Base-by-base conservation (phyloP, 2,113 vertebrate species). In the Semicossyphus pulcher region DNA sequence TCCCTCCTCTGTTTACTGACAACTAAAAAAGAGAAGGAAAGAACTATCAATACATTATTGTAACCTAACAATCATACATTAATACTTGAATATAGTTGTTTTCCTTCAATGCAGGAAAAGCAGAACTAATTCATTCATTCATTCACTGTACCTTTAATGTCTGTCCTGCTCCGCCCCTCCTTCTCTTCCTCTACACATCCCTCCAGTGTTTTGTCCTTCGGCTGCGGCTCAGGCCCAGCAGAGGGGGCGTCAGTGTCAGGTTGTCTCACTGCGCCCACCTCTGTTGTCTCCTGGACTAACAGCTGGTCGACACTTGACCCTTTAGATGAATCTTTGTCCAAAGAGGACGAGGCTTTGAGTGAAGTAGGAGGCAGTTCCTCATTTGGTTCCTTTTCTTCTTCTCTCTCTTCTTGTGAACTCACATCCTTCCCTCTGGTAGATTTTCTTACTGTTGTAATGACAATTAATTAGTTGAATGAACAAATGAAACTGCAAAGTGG, bases 1-100 rank as follows among this genome's bases (percentile, higher is more conserved):
- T 88, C 76, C 20, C 10, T 52, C 48, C 36, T 69, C 14, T 5
- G 51, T 72, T 91, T 90, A 14, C 76, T 56, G 1, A 44, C 48
- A 11, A 4, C 91, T 92, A 3, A 53, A 79, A 8, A 45, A 41
- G 12, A 78, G 10, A 15, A 59, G 15, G 25, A 41, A n/a, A n/a
- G n/a, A n/a, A n/a, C n/a, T n/a, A n/a, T n/a, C n/a, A n/a, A n/a
- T n/a, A n/a, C n/a, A n/a, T n/a, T n/a, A n/a, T n/a, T n/a, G n/a
- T n/a, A n/a, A n/a, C n/a, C n/a, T n/a, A n/a, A n/a, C n/a, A n/a
- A n/a, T n/a, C n/a, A n/a, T n/a, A n/a, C n/a, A n/a, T n/a, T n/a
- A n/a, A n/a, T n/a, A n/a, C n/a, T n/a, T n/a, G n/a, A n/a, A n/a
- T n/a, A n/a, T n/a, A n/a, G n/a, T n/a, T n/a, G n/a, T n/a, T n/a